Percentiles rank a stretch among this genome's conserved stretches.
These are phyloP conservation scores for Lydus trimaculatus DNA, from an alignment of 2,888 invertebrate genomes.

Conservation along the genomic window DNA sequence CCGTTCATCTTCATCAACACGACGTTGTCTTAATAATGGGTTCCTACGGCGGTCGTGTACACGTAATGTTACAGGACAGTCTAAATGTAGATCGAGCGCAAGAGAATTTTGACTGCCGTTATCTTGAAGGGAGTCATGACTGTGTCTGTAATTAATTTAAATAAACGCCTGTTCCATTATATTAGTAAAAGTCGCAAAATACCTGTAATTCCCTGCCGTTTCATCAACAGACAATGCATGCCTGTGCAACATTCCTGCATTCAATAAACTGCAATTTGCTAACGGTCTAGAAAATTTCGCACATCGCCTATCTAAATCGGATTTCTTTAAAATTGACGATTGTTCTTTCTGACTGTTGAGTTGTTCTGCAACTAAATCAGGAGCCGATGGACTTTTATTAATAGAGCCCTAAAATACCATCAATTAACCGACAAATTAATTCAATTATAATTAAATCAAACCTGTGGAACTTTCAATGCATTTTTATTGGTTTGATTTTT, in stretches of 20 bases:
- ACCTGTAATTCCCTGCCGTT: conserved; percentile 61
- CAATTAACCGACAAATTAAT: neutral
- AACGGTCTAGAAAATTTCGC: conserved; percentile 46
- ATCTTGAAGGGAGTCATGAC: conserved; percentile 65
- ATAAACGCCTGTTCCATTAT: neutral
- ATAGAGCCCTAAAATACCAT: conserved; percentile 53
- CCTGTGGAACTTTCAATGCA: conserved; percentile 53
- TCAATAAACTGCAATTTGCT: conserved; percentile 66
- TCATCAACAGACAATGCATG: conserved; percentile 87
- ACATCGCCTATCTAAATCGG: conserved; percentile 27
- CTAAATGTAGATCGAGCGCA: conserved; percentile 77
- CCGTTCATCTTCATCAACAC: conserved; percentile 73
- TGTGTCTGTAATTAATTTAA: conserved; percentile 50
- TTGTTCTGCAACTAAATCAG: conserved; percentile 62
- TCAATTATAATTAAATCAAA: conserved; percentile 17
- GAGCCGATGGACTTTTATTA: conserved; percentile 68
- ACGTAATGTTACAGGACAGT: conserved; percentile 66
- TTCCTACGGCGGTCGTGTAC: conserved; percentile 72
- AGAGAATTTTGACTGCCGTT: conserved; percentile 74
- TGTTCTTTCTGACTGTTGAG: conserved; percentile 48
- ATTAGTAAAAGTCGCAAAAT: neutral
- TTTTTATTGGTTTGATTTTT: conserved; percentile 47
- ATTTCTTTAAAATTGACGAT: conserved; percentile 35
- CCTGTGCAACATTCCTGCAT: conserved; percentile 73
- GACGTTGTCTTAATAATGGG: conserved; percentile 77